phyloP scores from a whole-genome alignment of 2,888 invertebrate species.

The Odontocolon sp. region DNA sequence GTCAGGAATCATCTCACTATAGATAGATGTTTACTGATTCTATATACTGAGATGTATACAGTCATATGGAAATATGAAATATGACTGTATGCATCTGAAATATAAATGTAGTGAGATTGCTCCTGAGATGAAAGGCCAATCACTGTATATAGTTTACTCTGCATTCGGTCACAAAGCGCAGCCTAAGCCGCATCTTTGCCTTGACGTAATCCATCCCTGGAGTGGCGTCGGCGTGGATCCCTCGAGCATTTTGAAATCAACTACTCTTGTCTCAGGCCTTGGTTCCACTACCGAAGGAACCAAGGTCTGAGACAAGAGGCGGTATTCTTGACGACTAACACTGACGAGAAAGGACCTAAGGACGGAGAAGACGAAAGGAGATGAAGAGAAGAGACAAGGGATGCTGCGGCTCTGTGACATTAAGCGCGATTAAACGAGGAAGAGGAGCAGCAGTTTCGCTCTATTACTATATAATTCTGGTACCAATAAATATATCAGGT shows the following conservation, averaged over 20 bases:
- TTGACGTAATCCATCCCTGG: constrained; percentile 39
- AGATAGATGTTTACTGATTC: no score
- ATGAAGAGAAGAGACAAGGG: constrained; percentile 6
- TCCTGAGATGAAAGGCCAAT: no score
- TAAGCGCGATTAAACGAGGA: constrained; percentile 44
- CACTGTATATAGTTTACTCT: no score
- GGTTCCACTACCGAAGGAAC: constrained; percentile 16
- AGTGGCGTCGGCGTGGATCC: constrained; percentile 21
- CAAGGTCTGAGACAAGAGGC: no score
- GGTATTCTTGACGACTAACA: constrained; percentile 34
- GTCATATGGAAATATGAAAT: no score
- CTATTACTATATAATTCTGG: not conserved
- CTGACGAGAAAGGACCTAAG: constrained; percentile 29
- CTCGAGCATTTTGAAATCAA: constrained; percentile 55
- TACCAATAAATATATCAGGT: no score
- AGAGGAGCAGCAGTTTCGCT: constrained; percentile 13
- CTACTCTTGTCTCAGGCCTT: constrained; percentile 48
- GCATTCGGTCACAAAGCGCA: constrained; percentile 5
- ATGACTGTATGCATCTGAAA: no score
- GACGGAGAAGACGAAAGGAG: not conserved
- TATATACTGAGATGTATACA: no score
- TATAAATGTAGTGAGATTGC: no score
- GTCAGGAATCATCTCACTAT: no score
- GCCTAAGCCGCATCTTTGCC: not conserved
- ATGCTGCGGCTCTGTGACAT: constrained; percentile 33